Conservation (phyloP, 92 coral and sea anemone species). For the Phenganax marumi region DNA sequence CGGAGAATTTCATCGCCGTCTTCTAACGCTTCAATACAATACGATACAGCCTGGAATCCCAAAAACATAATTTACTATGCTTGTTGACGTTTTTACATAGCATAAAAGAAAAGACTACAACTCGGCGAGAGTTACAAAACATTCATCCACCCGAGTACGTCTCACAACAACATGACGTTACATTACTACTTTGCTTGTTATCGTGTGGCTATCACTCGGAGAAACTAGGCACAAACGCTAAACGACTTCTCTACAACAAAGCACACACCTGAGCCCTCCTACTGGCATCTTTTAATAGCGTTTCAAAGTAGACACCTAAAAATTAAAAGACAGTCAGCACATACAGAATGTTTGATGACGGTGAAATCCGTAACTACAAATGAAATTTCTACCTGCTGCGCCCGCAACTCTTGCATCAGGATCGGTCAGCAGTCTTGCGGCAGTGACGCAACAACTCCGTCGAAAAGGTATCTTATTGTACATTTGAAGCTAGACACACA, state of each 20-base stretch:
- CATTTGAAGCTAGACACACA: constrained; percentile 33
- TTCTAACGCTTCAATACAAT: constrained; percentile 82
- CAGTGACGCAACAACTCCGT: constrained; percentile 36
- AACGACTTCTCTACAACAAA: neutral
- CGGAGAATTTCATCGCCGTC: constrained; percentile 80
- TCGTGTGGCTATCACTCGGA: no score
- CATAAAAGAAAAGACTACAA: no score
- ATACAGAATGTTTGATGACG: neutral
- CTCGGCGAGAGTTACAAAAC: no score
- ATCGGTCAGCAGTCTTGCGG: constrained; percentile 34
- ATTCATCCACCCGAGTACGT: no score
- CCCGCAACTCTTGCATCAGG: constrained; percentile 18
- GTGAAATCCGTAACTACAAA: no score
- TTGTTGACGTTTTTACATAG: no score
- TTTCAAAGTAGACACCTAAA: constrained; percentile 34
- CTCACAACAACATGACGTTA: no score
- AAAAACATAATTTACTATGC: no score
- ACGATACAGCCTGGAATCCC: constrained; percentile 69
- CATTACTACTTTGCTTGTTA: no score
- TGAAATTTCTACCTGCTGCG: constrained; percentile 31
- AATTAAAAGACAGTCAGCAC: neutral
- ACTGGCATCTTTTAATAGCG: constrained; percentile 20
- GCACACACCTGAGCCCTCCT: constrained; percentile 27
- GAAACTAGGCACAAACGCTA: no score
- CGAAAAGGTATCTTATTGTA: constrained; percentile 39